Evolutionary conservation across 2,797 vertebrate species (phyloP).

Genomic region (Galagoides demidoff): DNA sequence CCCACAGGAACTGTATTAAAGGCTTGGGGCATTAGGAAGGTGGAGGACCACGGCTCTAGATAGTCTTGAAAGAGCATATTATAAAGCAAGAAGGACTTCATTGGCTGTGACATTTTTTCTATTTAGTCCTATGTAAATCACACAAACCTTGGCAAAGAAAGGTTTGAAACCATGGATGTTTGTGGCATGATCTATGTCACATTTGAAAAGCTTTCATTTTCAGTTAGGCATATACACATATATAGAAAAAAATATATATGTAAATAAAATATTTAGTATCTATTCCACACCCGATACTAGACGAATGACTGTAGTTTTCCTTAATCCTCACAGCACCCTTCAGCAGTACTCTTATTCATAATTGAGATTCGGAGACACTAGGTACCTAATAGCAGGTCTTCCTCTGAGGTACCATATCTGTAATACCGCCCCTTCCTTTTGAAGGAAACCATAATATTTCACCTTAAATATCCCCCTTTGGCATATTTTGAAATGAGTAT

Average conservation of each 20-base stretch:
- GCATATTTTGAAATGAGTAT: not conserved
- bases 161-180: not conserved
- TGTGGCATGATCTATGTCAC: not conserved
- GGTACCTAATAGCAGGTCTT: not conserved
- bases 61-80: not conserved
- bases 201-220: slow-evolving; percentile 1
- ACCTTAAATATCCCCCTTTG: not conserved
- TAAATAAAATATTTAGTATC: not conserved
- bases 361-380: not conserved
- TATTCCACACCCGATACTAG: not conserved
- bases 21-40: too few relatives aligned
- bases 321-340: not conserved
- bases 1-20: too few relatives aligned
- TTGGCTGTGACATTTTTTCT: not conserved
- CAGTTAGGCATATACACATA: not conserved
- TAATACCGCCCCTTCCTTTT: not conserved
- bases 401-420: rapidly evolving
- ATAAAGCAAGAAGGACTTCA: not conserved
- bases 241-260: too few relatives aligned
- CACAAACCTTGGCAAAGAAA: not conserved
- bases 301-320: not conserved
- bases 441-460: not conserved
- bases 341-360: not conserved
- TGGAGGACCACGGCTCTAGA: not conserved
- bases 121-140: not conserved